Percentiles rank a stretch among this genome's conserved stretches.
phyloP scores from a whole-genome alignment of 2,888 invertebrate species.

The Marasmarcha lunaedactyla region DNA sequence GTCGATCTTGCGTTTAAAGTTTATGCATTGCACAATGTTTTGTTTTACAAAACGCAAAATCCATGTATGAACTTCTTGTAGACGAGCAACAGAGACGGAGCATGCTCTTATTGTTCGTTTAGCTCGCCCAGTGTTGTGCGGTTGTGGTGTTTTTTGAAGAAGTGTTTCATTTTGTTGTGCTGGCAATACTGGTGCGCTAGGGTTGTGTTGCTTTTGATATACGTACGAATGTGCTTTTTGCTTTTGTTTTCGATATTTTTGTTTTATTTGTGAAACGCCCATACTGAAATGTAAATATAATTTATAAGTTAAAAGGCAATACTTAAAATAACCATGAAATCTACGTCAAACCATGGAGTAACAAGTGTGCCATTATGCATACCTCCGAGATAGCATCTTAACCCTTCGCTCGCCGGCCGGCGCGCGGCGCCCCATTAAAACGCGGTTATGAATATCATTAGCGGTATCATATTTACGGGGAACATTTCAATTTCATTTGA shows the following conservation, averaged over 20 bases:
- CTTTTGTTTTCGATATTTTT: no score
- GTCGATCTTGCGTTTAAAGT: conserved; percentile 68
- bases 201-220: no score
- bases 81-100: conserved; percentile 45
- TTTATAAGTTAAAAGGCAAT: no score
- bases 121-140: neutral
- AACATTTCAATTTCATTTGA: no score
- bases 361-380: no score
- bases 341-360: no score
- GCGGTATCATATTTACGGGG: conserved; percentile 29
- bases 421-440: conserved; percentile 20
- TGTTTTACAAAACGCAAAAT: conserved; percentile 63
- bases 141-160: neutral
- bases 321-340: no score
- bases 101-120: conserved; percentile 8
- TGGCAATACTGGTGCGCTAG: no score
- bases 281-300: no score
- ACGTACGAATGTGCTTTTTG: no score
- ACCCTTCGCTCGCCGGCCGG: neutral
- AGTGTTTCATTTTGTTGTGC: no score
- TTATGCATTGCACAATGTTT: conserved; percentile 69
- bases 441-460: conserved; percentile 45
- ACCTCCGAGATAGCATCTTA: neutral
- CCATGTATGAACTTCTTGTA: conserved; percentile 59
- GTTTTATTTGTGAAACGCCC: no score